Evolutionary conservation across 2,113 vertebrate species (phyloP).

Genomic region (Ancistrus triradiatus): DNA sequence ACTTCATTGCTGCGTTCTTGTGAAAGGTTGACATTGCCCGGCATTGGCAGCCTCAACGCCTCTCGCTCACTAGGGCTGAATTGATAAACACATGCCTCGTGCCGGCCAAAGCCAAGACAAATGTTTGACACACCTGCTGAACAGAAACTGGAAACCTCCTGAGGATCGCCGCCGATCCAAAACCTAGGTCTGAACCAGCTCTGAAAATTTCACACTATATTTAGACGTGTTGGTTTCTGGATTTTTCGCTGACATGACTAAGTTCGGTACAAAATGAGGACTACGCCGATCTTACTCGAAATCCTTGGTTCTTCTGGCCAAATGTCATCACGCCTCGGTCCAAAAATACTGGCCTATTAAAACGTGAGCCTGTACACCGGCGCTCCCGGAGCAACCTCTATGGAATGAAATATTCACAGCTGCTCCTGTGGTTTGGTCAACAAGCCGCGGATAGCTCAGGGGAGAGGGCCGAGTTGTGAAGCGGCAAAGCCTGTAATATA

Average conservation of each 20-base stretch:
- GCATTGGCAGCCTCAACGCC: conserved; percentile 37
- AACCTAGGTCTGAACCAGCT: conserved; percentile 37
- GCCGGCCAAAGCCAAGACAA: conserved; percentile 71
- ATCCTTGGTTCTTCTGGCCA: conserved; percentile 60
- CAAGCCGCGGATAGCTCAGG: conserved; percentile 66
- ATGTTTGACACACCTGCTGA: conserved; percentile 79
- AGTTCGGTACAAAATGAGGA: conserved; percentile 24
- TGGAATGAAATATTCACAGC: conserved; percentile 72
- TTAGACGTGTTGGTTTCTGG: conserved; percentile 38
- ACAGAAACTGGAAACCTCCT: conserved; percentile 70
- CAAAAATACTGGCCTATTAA: conserved; percentile 46
- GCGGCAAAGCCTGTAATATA: conserved; percentile 68
- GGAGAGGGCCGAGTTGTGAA: conserved; percentile 70
- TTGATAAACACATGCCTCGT: conserved; percentile 69
- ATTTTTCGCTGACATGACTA: conserved; percentile 29
- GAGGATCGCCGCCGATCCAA: conserved; percentile 59
- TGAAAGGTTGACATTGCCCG: conserved; percentile 28
- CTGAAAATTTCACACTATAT: conserved; percentile 40
- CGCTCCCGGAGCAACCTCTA: conserved; percentile 48
- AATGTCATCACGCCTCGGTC: conserved; percentile 54
- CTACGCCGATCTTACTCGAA: conserved; percentile 64
- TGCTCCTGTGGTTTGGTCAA: conserved; percentile 71
- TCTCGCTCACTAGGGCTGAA: conserved; percentile 53
- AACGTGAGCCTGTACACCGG: conserved; percentile 20
- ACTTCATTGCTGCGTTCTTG: conserved; percentile 26